Evolutionary conservation across 2,888 invertebrate species (phyloP).

Genomic region (Cheilosia vulpina): DNA sequence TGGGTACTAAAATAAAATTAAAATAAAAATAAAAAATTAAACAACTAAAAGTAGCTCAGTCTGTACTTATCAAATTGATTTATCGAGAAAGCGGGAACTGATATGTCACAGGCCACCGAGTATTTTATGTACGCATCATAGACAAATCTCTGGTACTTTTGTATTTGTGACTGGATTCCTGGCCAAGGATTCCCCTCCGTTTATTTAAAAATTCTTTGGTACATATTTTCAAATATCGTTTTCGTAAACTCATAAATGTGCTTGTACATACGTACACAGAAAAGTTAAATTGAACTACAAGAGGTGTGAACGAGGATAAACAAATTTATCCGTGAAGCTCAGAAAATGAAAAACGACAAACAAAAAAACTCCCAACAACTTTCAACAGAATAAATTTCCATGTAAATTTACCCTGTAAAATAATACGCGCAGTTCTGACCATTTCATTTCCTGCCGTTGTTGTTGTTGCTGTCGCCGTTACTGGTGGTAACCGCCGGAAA

Average conservation of each 20-base stretch:
- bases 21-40: too few species aligned
- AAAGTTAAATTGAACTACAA: conserved; percentile 8
- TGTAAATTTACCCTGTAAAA: conserved; percentile 59
- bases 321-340: conserved; percentile 22
- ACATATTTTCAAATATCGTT: not conserved
- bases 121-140: too few species aligned
- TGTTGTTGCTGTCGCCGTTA: conserved; percentile 27
- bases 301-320: conserved; percentile 26
- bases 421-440: conserved; percentile 64
- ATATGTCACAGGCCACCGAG: too few species aligned
- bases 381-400: conserved; percentile 64
- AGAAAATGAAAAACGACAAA: not conserved
- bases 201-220: not conserved
- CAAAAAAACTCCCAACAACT: conserved; percentile 17
- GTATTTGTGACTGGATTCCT: too few species aligned
- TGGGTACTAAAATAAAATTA: too few species aligned
- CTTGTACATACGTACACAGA: not conserved
- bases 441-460: conserved; percentile 64
- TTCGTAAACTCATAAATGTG: not conserved
- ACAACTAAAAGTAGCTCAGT: too few species aligned
- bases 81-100: too few species aligned
- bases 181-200: too few species aligned
- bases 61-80: too few species aligned
- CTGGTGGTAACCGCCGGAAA: not conserved
- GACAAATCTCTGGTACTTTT: too few species aligned